Evolutionary conservation across 2,113 vertebrate genomes (phyloP), one percentile per base, ranked within the genome.

Genomic region (Neomonachus schauinslandi): DNA sequence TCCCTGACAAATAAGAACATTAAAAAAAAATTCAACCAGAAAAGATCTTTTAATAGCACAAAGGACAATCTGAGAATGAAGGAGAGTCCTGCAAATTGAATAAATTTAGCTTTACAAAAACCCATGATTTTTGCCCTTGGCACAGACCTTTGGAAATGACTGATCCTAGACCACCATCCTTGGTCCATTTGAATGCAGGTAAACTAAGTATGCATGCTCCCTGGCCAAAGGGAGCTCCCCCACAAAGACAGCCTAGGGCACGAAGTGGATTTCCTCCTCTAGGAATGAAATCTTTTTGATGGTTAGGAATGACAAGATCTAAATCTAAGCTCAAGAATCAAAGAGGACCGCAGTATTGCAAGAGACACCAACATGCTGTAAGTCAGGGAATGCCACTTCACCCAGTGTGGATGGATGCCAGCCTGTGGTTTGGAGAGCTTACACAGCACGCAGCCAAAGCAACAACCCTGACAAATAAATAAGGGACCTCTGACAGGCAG

Each of bases 361-460:
- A 28, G 53, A 42, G 72, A 24, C n/a, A 16, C 6, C 1, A 0
- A 10, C 22, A 16, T 1, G 0, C 33, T 1, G 24, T 1, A 9
- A 15, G 0, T 2, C 51, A 18, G 86, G 49, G 3, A 4, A 6
- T 0, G 1, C 5, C 7, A 0, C 51, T 16, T 0, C 0, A 18
- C 51, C 59, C 49, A 0, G 1, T 2, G 24, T 0, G 22, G 46
- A 12, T 0, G 4, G 15, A 3, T 0, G 2, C 67, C 11, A 21
- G 39, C 21, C 63, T 33, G 28, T 5, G 71, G 22, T 18, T 53
- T 59, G 24, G 7, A 11, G 81, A 49, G 15, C 33, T 26, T 1
- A n/a, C 33, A 42, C 0, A 22, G 83, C 67, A 8, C 33, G 11
- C 0, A 1, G 55, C 4, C 14, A 16, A 15, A 26, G 69, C 42